These are phyloP conservation scores for Drosophila pachea DNA, from an alignment of 1,140 invertebrate species.

Conservation along the genomic window DNA sequence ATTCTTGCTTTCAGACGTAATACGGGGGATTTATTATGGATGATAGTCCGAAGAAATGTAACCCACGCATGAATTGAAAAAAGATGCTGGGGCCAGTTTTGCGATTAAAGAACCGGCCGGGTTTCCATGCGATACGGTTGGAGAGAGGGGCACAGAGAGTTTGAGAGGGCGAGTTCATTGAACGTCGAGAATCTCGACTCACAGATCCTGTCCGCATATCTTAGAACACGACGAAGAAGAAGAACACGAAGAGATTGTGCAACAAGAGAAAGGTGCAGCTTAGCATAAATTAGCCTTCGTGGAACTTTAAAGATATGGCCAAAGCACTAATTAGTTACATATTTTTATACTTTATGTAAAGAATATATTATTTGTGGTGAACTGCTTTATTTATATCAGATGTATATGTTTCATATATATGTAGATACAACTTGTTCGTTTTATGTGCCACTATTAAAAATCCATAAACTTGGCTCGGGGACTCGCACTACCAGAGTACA, in stretches of 20 bases:
- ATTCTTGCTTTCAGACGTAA: conserved; percentile 32
- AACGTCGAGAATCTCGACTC: conserved; percentile 30
- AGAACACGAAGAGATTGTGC: conserved; percentile 28
- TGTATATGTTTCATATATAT: conserved; percentile 1
- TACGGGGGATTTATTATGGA: conserved; percentile 43
- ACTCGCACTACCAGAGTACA: not conserved
- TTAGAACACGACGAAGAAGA: conserved; percentile 32
- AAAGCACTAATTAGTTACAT: too few relatives aligned
- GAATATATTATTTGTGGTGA: too few relatives aligned
- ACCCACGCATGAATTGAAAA: conserved; percentile 32
- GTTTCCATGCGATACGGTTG: conserved; percentile 32
- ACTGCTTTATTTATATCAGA: not conserved
- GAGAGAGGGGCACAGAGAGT: not conserved
- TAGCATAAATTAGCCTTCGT: conserved; percentile 21
- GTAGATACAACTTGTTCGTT: conserved; percentile 7
- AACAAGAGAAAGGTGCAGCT: conserved; percentile 28
- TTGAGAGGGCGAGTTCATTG: conserved; percentile 55
- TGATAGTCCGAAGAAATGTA: conserved; percentile 58
- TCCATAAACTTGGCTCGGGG: conserved; percentile 34
- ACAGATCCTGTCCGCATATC: conserved; percentile 49
- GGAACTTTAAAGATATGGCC: not conserved
- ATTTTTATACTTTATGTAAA: too few relatives aligned
- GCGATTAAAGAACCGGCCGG: conserved; percentile 27
- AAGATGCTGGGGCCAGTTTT: conserved; percentile 66
- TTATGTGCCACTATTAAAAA: conserved; percentile 56